These are phyloP conservation scores for Poeciliopsis gracilis DNA, from an alignment of 2,797 vertebrate genomes.

Conservation along the genomic window DNA sequence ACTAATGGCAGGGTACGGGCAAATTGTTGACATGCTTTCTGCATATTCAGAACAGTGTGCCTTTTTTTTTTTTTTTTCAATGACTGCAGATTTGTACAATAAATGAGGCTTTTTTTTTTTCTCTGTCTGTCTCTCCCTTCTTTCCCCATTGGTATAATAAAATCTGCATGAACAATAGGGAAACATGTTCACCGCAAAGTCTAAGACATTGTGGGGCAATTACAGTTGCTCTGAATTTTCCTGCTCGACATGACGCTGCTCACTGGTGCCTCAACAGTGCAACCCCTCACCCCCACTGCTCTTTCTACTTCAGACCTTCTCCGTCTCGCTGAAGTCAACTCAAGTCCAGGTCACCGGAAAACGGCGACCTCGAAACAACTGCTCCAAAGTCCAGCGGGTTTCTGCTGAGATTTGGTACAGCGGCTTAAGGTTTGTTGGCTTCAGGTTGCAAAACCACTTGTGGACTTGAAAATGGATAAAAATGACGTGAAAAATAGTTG, in stretches of 20 bases:
- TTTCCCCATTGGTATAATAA: constrained; percentile 51
- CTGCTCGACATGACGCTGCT: constrained; percentile 57
- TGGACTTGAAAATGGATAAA: neutral
- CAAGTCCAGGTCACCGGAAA: constrained; percentile 42
- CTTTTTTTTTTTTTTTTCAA: constrained; percentile 65
- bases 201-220: constrained; percentile 64
- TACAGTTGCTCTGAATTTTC: constrained; percentile 54
- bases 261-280: constrained; percentile 33
- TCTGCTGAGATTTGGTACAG: constrained; percentile 36
- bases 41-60: constrained; percentile 64
- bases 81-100: constrained; percentile 63
- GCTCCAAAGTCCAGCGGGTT: constrained; percentile 37
- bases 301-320: constrained; percentile 45
- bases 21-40: constrained; percentile 76
- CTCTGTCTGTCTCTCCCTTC: neutral
- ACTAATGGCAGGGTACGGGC: constrained; percentile 80
- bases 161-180: constrained; percentile 67
- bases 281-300: neutral
- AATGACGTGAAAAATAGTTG: neutral
- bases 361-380: constrained; percentile 24
- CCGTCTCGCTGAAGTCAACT: constrained; percentile 65
- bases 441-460: neutral
- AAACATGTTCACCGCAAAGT: constrained; percentile 52
- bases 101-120: constrained; percentile 47
- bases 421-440: neutral